Evolutionary conservation across 2,797 vertebrate species (phyloP), one percentile per base, ranked within the genome.

Genomic region (Natrix natrix): DNA sequence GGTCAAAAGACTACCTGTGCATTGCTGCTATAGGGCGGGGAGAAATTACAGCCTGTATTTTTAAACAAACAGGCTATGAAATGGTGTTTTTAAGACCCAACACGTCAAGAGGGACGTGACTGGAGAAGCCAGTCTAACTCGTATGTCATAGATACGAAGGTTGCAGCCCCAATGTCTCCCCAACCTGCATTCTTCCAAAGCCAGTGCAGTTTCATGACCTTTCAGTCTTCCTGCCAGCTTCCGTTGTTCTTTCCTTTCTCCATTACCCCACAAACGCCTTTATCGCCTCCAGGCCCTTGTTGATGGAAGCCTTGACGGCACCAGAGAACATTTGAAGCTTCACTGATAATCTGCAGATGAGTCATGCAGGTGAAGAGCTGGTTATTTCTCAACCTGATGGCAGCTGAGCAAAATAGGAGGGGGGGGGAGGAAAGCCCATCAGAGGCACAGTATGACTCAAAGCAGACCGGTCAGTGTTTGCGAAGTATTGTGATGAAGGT

Each of bases 371-470:
- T 11, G 8, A 28, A 48, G 55, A 52, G 48, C 16, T n/a, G 24
- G 17, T 2, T 56, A 52, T 56, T 59, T 28, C 37, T 55, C 54
- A 6, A 32, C 37, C 26, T 2, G 14, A 52, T 28, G 16, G 86
- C 32, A 32, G n/a, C 26, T 61, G 89, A 28, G 8, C 14, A 8
- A 2, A 12, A 54, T n/a, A 48, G 20, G 3, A 6, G n/a, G n/a
- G 13, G 2, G n/a, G 0, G 5, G 7, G 12, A 3, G 8, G 8
- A 1, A 6, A 48, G 48, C 0, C n/a, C 20, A 48, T 3, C 1
- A n/a, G 7, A 11, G 86, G 60, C 32, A 24, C 14, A 37, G 48
- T 59, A 17, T 74, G 88, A 66, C 37, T 59, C 5, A n/a, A 6
- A 90, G 32, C 32, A 66, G 24, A 69, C 61, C 32, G 28, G 60